Evolutionary conservation across 1,140 invertebrate species (phyloP).

Genomic region (Drosophila albomicans): DNA sequence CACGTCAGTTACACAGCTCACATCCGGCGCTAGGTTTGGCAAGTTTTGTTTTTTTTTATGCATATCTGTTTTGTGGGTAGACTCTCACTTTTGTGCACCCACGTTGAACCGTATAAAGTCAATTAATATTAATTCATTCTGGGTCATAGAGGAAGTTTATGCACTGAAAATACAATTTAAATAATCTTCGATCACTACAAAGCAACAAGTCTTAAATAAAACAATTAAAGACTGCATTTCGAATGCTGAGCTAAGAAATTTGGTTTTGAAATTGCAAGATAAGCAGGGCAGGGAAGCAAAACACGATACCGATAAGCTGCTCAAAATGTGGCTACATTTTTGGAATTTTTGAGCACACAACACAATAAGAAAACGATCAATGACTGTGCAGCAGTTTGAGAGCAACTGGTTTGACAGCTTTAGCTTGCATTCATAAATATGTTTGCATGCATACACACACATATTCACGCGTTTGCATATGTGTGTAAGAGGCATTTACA

Average conservation of each 20-base stretch:
- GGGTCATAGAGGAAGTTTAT: not conserved
- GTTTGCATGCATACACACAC: constrained; percentile 12
- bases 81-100: constrained; percentile 50
- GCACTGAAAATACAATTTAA: not conserved
- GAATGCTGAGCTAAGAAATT: constrained; percentile 7
- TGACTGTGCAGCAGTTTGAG: constrained; percentile 43
- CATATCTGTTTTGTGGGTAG: constrained; percentile 16
- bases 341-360: constrained; percentile 44
- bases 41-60: constrained; percentile 11
- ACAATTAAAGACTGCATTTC: not conserved
- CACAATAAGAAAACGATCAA: constrained; percentile 38
- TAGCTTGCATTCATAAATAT: constrained; percentile 4
- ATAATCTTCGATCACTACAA: not conserved
- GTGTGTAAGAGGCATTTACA: constrained; percentile 1
- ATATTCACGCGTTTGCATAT: constrained; percentile 7
- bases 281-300: constrained; percentile 45
- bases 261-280: constrained; percentile 59
- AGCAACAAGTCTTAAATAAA: not conserved
- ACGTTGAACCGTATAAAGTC: constrained; percentile 14
- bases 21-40: constrained; percentile 24
- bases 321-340: constrained; percentile 46
- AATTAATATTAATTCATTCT: constrained; percentile 32
- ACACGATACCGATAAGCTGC: constrained; percentile 46
- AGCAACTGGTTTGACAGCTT: constrained; percentile 41
- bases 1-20: constrained; percentile 21